Evolutionary conservation across 2,888 invertebrate genomes (phyloP).

Genomic region (Dasysyrphus albostriatus): DNA sequence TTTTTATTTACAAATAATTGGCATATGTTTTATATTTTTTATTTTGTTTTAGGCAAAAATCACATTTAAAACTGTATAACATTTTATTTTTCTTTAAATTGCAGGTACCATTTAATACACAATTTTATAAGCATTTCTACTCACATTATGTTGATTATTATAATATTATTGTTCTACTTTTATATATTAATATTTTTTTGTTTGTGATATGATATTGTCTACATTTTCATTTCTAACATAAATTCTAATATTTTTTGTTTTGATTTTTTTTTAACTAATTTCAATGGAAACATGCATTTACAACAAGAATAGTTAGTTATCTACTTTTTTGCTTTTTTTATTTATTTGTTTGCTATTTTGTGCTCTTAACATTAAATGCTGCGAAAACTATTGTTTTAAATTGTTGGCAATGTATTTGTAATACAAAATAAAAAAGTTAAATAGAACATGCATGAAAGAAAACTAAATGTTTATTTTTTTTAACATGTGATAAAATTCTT

Average conservation of each 20-base stretch:
- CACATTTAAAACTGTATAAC: conserved; percentile 58
- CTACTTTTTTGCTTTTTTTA: conserved; percentile 7
- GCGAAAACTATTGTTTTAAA: conserved; percentile 32
- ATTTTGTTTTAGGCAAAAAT: conserved; percentile 52
- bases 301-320: conserved; percentile 42
- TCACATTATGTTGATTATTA: conserved; percentile 24
- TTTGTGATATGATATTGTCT: conserved; percentile 70
- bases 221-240: conserved; percentile 51
- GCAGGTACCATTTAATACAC: conserved; percentile 70
- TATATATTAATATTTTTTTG: conserved; percentile 31
- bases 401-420: conserved; percentile 38
- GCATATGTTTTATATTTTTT: conserved; percentile 41
- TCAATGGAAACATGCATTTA: conserved; percentile 47
- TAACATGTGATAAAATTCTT: conserved; percentile 41
- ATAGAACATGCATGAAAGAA: neutral
- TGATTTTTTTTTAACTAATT: conserved; percentile 12
- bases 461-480: neutral
- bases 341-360: neutral
- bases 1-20: conserved; percentile 56
- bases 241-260: conserved; percentile 39
- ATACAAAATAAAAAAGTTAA: neutral
- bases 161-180: conserved; percentile 40
- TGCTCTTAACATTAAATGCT: conserved; percentile 40
- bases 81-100: conserved; percentile 34
- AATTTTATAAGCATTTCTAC: conserved; percentile 55